Conservation (phyloP, 2,113 vertebrate genomes). For the Polypterus bichir region DNA sequence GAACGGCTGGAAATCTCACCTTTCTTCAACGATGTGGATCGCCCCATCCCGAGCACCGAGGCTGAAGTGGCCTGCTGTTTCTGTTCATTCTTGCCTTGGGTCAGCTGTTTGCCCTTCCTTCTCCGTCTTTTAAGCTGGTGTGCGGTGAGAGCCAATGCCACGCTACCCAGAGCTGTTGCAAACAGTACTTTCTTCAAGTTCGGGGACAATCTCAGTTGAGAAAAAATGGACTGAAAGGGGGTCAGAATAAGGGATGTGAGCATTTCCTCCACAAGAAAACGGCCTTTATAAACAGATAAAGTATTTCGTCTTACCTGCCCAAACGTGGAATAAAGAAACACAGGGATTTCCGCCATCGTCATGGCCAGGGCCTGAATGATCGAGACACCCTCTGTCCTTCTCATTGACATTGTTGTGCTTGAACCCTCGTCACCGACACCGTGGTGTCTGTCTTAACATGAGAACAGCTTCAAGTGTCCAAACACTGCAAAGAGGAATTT, state of each 20-base stretch:
- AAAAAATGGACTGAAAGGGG: conserved; percentile 71
- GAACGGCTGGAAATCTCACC: conserved; percentile 49
- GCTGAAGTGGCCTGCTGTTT: conserved; percentile 61
- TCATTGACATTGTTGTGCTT: conserved; percentile 65
- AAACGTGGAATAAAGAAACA: conserved; percentile 90
- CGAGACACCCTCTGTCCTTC: conserved; percentile 71
- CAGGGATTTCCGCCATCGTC: conserved; percentile 93
- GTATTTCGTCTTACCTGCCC: conserved; percentile 66
- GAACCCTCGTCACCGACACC: conserved; percentile 10
- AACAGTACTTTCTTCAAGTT: conserved; percentile 90
- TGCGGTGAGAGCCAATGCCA: conserved; percentile 82
- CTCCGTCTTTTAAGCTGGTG: conserved; percentile 87
- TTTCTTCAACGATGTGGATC: conserved; percentile 72
- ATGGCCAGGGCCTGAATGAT: conserved; percentile 90
- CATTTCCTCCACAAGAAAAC: too few species aligned
- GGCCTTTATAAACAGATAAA: too few species aligned
- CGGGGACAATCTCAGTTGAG: conserved; percentile 76
- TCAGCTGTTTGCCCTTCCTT: conserved; percentile 69
- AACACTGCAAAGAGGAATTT: too few species aligned
- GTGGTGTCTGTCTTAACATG: background rate
- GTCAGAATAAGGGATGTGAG: background rate
- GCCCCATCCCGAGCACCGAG: conserved; percentile 59
- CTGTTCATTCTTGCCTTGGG: conserved; percentile 43
- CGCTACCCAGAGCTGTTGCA: conserved; percentile 84
- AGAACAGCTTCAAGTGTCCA: too few species aligned